Percentiles rank a stretch among this genome's conserved stretches.
These are phyloP conservation scores for Drosophila pandora DNA, from an alignment of 1,140 invertebrate species.

Conservation along the genomic window DNA sequence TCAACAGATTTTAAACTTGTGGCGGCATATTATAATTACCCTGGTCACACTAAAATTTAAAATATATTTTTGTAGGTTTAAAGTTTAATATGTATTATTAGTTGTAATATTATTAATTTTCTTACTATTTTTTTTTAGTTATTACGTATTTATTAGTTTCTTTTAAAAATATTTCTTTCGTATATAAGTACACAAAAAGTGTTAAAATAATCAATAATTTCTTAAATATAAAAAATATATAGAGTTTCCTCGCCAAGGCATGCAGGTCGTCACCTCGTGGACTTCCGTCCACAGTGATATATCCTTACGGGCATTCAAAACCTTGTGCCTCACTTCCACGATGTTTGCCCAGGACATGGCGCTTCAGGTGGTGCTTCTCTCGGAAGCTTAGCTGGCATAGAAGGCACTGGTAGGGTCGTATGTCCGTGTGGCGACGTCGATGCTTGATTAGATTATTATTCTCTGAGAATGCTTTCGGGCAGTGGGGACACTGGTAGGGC, in stretches of 20 bases:
- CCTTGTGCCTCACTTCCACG: background rate
- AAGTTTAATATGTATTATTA: background rate
- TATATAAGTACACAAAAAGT: no score
- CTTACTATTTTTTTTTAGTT: background rate
- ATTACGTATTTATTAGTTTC: no score
- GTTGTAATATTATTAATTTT: background rate
- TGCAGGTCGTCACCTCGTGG: no score
- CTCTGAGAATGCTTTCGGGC: conserved; percentile 19
- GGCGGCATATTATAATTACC: no score
- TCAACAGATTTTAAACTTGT: no score
- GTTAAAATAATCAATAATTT: no score
- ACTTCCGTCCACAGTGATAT: no score
- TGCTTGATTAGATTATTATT: conserved; percentile 34
- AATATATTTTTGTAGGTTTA: background rate
- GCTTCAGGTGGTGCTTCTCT: conserved; percentile 33
- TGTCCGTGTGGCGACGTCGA: conserved; percentile 23
- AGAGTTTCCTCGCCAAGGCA: no score
- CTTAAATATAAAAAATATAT: no score
- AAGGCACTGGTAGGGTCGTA: conserved; percentile 26
- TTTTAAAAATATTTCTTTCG: no score
- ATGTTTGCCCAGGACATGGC: conserved; percentile 29
- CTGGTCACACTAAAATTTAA: background rate
- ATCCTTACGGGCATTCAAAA: no score
- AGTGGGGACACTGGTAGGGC: conserved; percentile 28
- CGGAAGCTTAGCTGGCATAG: conserved; percentile 17